Conservation (phyloP, 2,113 vertebrate species). For the Callaeas wilsoni region DNA sequence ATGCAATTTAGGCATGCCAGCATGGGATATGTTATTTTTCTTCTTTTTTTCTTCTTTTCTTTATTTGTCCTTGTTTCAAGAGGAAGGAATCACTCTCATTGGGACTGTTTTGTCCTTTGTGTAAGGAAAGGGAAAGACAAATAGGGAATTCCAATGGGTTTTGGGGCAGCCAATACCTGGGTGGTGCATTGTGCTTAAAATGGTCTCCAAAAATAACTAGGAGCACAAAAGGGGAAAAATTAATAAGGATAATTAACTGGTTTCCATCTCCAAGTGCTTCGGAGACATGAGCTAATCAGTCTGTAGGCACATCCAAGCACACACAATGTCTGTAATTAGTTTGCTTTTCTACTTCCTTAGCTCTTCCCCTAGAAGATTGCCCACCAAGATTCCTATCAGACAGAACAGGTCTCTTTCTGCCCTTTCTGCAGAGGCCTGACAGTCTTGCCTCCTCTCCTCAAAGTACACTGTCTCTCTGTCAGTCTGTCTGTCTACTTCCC, state of each 20-base stretch:
- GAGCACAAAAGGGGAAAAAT: slow-evolving; percentile 15
- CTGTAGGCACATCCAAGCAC: neutral
- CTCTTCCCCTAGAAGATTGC: slow-evolving; percentile 13
- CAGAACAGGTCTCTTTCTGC: slow-evolving; percentile 35
- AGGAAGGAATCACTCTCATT: neutral
- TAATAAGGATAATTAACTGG: slow-evolving; percentile 40
- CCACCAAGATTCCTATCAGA: slow-evolving; percentile 21
- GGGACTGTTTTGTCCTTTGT: neutral
- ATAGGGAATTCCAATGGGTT: neutral
- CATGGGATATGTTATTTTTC: neutral
- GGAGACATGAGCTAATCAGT: slow-evolving; percentile 52
- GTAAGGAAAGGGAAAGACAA: neutral
- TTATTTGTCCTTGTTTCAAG: neutral
- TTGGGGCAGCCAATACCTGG: slow-evolving; percentile 33
- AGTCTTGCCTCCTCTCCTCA: neutral
- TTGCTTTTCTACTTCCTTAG: slow-evolving; percentile 13
- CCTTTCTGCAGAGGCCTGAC: neutral
- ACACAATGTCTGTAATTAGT: slow-evolving; percentile 14
- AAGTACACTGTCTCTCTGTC: neutral
- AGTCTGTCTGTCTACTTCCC: slow-evolving; percentile 29
- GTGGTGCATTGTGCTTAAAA: slow-evolving; percentile 44
- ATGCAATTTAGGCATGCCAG: neutral
- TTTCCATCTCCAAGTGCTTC: slow-evolving; percentile 44
- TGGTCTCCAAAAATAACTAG: slow-evolving; percentile 46
- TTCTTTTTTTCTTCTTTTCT: neutral